Conservation (phyloP, 2,113 vertebrate genomes). For the Ramphastos sulfuratus region DNA sequence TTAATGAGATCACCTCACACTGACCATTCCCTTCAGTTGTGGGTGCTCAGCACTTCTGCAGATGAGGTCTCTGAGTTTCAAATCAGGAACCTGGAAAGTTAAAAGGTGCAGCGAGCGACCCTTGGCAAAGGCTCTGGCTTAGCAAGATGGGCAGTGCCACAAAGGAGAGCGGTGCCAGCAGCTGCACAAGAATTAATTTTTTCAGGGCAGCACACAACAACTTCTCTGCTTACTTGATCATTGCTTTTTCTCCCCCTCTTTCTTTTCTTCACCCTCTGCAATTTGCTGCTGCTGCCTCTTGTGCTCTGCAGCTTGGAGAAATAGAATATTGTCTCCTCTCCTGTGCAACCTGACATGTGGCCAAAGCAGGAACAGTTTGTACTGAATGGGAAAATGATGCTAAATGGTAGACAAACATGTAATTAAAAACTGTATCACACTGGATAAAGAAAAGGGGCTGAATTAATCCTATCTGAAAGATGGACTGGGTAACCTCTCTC, state of each 20-base stretch:
- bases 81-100: constrained; percentile 18
- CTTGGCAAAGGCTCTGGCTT: background rate
- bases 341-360: background rate
- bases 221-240: background rate
- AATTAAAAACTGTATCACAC: background rate
- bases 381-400: background rate
- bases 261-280: background rate
- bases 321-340: background rate
- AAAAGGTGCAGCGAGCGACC: background rate
- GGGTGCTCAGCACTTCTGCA: constrained; percentile 2
- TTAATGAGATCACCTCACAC: background rate
- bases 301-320: background rate
- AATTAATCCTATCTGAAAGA: background rate
- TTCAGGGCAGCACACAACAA: background rate
- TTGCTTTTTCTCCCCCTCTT: background rate
- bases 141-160: background rate
- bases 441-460: background rate
- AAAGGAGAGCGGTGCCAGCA: background rate
- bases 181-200: background rate
- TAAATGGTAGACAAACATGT: background rate
- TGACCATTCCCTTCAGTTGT: background rate
- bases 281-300: background rate
- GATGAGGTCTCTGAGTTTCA: background rate
- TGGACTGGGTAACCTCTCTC: background rate
- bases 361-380: background rate